phyloP scores from a whole-genome alignment of 2,113 vertebrate genomes.

The Microcebus griseorufus region DNA sequence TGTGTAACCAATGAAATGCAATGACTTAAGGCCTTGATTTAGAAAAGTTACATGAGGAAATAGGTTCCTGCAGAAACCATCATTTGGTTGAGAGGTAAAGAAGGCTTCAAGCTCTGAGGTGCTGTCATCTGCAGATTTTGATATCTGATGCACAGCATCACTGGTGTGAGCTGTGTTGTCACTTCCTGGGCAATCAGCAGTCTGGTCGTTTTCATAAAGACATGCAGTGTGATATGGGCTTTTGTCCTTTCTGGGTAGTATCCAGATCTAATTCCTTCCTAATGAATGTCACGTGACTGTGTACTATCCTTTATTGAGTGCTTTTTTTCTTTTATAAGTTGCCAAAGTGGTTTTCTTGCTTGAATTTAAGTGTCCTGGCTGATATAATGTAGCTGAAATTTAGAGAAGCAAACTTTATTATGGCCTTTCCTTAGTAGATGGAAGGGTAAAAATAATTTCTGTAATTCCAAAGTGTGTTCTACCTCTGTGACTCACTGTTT shows the following conservation, averaged over 20 bases:
- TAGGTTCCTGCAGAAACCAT: neutral
- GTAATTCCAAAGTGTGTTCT: neutral
- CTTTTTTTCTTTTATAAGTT: neutral
- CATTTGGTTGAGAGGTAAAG: neutral
- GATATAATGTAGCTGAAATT: neutral
- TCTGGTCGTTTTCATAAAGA: neutral
- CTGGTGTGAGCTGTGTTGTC: accelerated
- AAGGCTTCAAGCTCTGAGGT: too few relatives aligned
- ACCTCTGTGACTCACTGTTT: neutral
- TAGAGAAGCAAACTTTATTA: neutral
- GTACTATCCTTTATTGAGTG: neutral
- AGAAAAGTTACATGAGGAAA: neutral
- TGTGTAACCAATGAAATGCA: neutral
- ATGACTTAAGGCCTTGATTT: neutral
- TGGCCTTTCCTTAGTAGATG: neutral
- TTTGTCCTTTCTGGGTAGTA: neutral
- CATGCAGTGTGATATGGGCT: accelerated
- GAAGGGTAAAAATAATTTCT: neutral
- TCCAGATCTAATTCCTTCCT: neutral
- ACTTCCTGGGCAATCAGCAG: neutral
- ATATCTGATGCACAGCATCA: neutral
- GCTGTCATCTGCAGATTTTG: neutral
- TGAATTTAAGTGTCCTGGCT: neutral
- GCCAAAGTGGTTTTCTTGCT: neutral
- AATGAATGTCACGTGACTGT: neutral